A percentile compares a stretch with the other conserved stretches of the same genome.
phyloP scores from a whole-genome alignment of 2,888 invertebrate genomes.

The Drosophila borborema region DNA sequence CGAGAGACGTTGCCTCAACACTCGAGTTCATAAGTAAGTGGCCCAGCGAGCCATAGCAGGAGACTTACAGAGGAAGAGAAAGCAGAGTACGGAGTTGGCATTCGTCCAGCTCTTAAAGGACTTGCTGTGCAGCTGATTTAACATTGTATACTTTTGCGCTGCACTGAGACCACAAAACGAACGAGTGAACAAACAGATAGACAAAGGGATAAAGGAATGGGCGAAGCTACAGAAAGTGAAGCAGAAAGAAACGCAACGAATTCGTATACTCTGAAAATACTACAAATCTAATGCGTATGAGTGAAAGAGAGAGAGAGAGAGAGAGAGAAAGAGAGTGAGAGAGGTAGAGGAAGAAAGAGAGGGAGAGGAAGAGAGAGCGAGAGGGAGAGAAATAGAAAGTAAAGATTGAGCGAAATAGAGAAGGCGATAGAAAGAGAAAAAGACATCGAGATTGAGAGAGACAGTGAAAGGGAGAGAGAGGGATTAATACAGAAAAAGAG shows the following conservation, averaged over 20 bases:
- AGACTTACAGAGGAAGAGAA: neutral
- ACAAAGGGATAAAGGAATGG: conserved; percentile 9
- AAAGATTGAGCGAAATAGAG: too few relatives aligned
- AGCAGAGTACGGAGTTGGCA: neutral
- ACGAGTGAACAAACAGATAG: conserved; percentile 15
- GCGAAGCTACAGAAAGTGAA: neutral
- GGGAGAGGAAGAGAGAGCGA: neutral
- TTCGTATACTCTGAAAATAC: neutral
- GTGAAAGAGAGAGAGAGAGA: neutral
- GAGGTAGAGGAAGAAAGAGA: neutral
- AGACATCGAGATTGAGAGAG: neutral
- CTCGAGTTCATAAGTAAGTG: conserved; percentile 53
- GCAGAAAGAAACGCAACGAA: neutral
- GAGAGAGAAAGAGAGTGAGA: neutral
- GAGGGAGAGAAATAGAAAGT: neutral
- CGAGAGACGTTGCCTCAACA: conserved; percentile 47
- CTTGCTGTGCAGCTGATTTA: conserved; percentile 50
- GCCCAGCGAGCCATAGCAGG: conserved; percentile 36
- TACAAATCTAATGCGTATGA: too few relatives aligned
- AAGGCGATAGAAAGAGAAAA: too few relatives aligned
- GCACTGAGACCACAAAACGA: conserved; percentile 35
- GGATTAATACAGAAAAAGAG: too few relatives aligned
- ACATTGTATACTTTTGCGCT: conserved; percentile 49
- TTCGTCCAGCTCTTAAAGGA: conserved; percentile 28
- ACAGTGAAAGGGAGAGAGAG: neutral